Evolutionary conservation across 2,888 invertebrate genomes (phyloP), one percentile per base, ranked within the genome.

Genomic region (Nemoura dubitans): DNA sequence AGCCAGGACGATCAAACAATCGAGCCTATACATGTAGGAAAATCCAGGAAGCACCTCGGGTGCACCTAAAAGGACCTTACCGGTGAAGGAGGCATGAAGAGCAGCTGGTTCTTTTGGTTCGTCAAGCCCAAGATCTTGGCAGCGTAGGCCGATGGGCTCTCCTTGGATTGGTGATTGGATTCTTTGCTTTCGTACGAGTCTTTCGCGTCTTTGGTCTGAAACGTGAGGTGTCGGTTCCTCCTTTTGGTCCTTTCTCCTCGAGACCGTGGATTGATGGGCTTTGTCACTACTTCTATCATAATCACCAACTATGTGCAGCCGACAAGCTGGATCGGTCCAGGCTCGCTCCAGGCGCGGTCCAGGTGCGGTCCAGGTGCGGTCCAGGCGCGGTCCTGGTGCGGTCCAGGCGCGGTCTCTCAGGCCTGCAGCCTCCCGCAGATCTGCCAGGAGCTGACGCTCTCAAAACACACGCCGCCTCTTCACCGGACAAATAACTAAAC

Each of bases 201-300:
- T 10, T 59, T 59, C 2, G 21, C 3, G 59, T 59, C 59, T 29
- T 81, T 81, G 29, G 30, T 30, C 16, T 81, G 81, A 10, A 59
- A 21, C 30, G 27, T 87, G 42, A 86, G 85, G 76, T 87, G 83
- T 27, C 88, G 42, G 80, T 86, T 85, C 30, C 88, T 28, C 81
- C 88, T 76, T 42, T 86, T 87, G 25, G 88, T 88, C 76, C 88
- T 85, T 43, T 88, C 88, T 28, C 87, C 87, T 76, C 88, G 81
- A 10, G 88, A 86, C 28, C 86, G 86, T 0, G 88, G 88, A 76
- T 88, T 86, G n/a, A 81, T 87, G n/a, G 87, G 85, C n/a, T 83
- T 59, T 10, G 84, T 76, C n/a, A 78, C 87, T 21, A 86, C 86
- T 42, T 87, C 87, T 42, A 86, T 86, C 87, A 87, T 87, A 85